Percentiles rank a stretch among this genome's conserved stretches.
Evolutionary conservation across 2,113 vertebrate genomes (phyloP).

Genomic region (Nestor notabilis): DNA sequence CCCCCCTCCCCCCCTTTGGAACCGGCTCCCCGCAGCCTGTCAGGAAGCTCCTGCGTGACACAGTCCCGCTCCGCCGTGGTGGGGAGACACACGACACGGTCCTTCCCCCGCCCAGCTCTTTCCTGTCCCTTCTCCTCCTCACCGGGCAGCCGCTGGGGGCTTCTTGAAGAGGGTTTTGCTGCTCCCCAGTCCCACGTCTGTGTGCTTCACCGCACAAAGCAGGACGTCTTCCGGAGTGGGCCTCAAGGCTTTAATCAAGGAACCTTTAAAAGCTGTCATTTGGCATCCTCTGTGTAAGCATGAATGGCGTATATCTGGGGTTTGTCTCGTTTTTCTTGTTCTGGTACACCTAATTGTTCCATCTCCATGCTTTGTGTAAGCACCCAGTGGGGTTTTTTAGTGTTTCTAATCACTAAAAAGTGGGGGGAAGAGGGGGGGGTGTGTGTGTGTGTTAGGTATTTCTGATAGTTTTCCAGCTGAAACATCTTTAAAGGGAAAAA

Average conservation of each 20-base stretch:
- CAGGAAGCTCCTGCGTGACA: not conserved
- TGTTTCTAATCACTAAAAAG: not conserved
- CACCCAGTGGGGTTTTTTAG: not conserved
- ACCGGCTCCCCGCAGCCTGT: not conserved
- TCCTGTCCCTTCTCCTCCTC: too few species aligned
- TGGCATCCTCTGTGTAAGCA: not conserved
- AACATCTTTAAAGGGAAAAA: not conserved
- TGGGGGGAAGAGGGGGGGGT: too few species aligned
- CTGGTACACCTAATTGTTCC: not conserved
- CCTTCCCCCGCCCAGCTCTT: rapidly evolving
- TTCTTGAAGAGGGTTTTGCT: too few species aligned
- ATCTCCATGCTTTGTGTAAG: not conserved
- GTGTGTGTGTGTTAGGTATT: not conserved
- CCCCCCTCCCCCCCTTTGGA: too few species aligned
- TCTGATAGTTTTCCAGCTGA: not conserved
- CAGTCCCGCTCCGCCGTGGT: not conserved
- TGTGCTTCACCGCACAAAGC: rapidly evolving
- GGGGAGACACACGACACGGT: not conserved
- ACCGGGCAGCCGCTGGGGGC: not conserved
- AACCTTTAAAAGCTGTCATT: not conserved
- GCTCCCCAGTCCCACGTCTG: rapidly evolving
- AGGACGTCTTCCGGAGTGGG: not conserved
- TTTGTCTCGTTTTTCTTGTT: not conserved
- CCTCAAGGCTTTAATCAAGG: rapidly evolving
- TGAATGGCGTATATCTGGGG: rapidly evolving